These are phyloP conservation scores for Lutjanus argentimaculatus DNA, from an alignment of 2,797 vertebrate species.

Conservation along the genomic window DNA sequence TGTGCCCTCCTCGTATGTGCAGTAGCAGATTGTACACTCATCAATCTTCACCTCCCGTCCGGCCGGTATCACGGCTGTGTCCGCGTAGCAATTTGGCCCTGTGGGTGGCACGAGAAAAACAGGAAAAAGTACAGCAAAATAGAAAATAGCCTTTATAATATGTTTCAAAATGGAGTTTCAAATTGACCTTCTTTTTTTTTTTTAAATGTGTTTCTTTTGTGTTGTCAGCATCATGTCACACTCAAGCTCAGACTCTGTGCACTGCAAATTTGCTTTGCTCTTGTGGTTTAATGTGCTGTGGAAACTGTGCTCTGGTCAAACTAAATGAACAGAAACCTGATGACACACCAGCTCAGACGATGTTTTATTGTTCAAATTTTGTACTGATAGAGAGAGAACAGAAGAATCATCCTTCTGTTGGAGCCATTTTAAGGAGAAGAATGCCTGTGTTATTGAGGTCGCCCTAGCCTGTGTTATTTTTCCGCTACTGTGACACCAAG, in stretches of 20 bases:
- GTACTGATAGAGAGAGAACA: neutral
- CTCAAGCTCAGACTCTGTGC: constrained; percentile 32
- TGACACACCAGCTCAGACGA: neutral
- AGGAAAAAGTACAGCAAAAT: constrained; percentile 4
- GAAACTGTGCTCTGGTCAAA: constrained; percentile 21
- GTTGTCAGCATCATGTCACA: constrained; percentile 15
- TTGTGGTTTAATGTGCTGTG: constrained; percentile 1
- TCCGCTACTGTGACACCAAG: constrained; percentile 37
- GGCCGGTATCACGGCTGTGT: constrained; percentile 95
- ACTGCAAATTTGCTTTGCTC: constrained; percentile 33
- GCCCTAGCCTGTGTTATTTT: constrained; percentile 11
- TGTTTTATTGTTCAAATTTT: neutral
- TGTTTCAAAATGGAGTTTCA: constrained; percentile 37
- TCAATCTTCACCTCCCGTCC: constrained; percentile 98
- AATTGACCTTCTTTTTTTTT: constrained; percentile 26
- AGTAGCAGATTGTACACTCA: constrained; percentile 98
- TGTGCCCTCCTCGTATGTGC: constrained; percentile 97
- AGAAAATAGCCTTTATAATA: constrained; percentile 8
- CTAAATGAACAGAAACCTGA: constrained; percentile 6
- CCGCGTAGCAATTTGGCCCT: constrained; percentile 99
- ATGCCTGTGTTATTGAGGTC: constrained; percentile 6
- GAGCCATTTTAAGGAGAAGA: constrained; percentile 2
- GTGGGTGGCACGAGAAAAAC: constrained; percentile 44
- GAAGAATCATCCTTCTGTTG: neutral
- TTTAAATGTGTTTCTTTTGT: constrained; percentile 18